Base-by-base conservation (phyloP, 2,888 invertebrate genomes). In the Agriopis leucophaearia region DNA sequence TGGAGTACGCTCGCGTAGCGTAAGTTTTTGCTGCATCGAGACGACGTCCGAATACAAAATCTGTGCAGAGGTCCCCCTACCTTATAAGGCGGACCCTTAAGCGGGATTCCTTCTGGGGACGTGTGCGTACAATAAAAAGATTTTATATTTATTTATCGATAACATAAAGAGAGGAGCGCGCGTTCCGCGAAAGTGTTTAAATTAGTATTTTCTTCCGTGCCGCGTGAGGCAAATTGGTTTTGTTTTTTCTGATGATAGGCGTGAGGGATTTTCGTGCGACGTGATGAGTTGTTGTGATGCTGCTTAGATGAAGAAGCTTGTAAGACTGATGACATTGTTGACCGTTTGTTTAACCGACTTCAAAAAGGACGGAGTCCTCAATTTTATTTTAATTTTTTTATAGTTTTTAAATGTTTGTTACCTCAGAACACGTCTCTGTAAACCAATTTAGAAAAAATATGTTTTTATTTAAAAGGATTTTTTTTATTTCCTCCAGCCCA, bases 121-220 rank as follows among this genome's bases (percentile, higher is more conserved):
- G 90, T 89, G 90, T 87, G 86, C 84, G 82, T 84, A 87, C 88
- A 91, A 89, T 88, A 91, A 90, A 88, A 87, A 81, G 66, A 81
- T 82, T 80, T 89, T 89, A 88, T 92, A 92, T 91, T 91, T 91
- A 92, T 92, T 87, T 86, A 84, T 87, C 83, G 80, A 83, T 83
- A 83, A 82, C 83, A 84, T 81, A 83, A 81, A 72, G 72, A 81
- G 78, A 80, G 45, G 82, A 78, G 77, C 79, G 78, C 72, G 76
- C 80, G 81, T 84, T 85, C 85, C 77, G 79, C 78, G 87, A 82
- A 86, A 86, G 85, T 85, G 87, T 84, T 85, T 84, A 85, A 87
- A 85, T 87, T 86, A 86, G 82, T 84, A 81, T 81, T 72, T 83
- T 85, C 82, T 83, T 81, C 81, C 81, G 81, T 78, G 79, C 78